Percentiles rank a stretch among this genome's conserved stretches.
Conservation (phyloP, 2,888 invertebrate genomes). For the Cordylochernes scorpioides region DNA sequence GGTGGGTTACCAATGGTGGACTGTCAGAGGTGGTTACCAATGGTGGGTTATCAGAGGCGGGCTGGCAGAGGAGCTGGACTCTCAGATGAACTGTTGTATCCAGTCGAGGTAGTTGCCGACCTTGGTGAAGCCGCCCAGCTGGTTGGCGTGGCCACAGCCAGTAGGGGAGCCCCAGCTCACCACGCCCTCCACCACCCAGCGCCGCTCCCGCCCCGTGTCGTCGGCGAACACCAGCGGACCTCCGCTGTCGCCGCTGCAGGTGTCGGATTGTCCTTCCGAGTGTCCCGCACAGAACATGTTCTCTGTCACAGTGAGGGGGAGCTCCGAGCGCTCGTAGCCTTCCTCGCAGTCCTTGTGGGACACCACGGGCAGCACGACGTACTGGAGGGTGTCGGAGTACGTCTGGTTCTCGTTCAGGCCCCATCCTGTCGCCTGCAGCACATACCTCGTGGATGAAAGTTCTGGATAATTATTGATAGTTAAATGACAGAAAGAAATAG, state of each 20-base stretch:
- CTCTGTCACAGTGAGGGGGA: constrained; percentile 9
- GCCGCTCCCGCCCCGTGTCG: constrained; percentile 7
- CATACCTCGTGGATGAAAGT: no score
- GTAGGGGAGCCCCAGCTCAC: constrained; percentile 15
- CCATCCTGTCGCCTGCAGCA: constrained; percentile 14
- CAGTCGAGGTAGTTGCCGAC: constrained; percentile 12
- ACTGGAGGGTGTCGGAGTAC: constrained; percentile 10
- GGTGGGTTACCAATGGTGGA: no score
- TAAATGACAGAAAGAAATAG: no score
- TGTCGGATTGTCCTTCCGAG: constrained; percentile 6
- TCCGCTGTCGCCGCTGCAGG: constrained; percentile 15
- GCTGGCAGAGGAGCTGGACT: no score
- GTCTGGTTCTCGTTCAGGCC: constrained; percentile 13
- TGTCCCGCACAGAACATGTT: constrained; percentile 13
- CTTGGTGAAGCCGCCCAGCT: constrained; percentile 14
- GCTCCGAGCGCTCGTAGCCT: constrained; percentile 12
- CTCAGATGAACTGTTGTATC: constrained; percentile 13
- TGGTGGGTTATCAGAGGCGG: no score
- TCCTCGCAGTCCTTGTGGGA: constrained; percentile 11
- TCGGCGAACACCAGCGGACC: constrained; percentile 14
- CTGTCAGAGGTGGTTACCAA: no score
- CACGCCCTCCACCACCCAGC: constrained; percentile 14
- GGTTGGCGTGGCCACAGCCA: constrained; percentile 13
- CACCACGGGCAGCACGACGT: constrained; percentile 14
- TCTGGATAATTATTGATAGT: no score